Evolutionary conservation across 2,888 invertebrate species (phyloP).

Genomic region (Apodemia zela): DNA sequence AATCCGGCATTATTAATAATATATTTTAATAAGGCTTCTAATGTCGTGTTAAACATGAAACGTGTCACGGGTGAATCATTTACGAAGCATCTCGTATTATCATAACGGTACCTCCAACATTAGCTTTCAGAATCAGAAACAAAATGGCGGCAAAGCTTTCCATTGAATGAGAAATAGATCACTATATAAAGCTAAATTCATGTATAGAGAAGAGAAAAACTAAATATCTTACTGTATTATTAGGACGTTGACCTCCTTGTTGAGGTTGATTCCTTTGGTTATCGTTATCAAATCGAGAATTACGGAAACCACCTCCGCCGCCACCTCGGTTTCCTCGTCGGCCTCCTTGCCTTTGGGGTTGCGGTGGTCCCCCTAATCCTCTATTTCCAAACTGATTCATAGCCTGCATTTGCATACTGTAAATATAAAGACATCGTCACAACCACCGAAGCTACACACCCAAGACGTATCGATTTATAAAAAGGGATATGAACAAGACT

Average conservation of each 20-base stretch:
- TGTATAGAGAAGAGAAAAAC: slow-evolving; percentile 2
- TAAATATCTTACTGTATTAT: slow-evolving; percentile 50
- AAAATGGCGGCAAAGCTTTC: slow-evolving; percentile 9
- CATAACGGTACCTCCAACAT: neutral
- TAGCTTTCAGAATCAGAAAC: neutral
- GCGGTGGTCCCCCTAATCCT: slow-evolving; percentile 73
- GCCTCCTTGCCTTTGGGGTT: slow-evolving; percentile 66
- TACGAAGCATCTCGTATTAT: neutral
- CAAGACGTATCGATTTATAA: neutral
- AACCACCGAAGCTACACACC: neutral
- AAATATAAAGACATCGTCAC: slow-evolving; percentile 16
- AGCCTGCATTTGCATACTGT: slow-evolving; percentile 62
- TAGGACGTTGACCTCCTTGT: slow-evolving; percentile 70
- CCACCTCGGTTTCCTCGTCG: slow-evolving; percentile 61
- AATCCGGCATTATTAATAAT: too few relatives aligned
- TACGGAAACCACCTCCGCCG: slow-evolving; percentile 50
- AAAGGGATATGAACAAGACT: neutral
- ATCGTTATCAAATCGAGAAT: slow-evolving; percentile 65
- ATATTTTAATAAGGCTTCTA: too few relatives aligned
- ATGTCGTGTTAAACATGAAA: neutral
- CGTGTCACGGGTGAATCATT: neutral
- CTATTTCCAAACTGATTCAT: slow-evolving; percentile 71
- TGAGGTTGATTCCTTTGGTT: slow-evolving; percentile 49
- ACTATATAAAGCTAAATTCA: neutral
- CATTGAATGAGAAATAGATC: neutral